Percentiles rank a stretch among this genome's conserved stretches.
Evolutionary conservation across 2,888 invertebrate species (phyloP).

Genomic region (Drosophila anceps): DNA sequence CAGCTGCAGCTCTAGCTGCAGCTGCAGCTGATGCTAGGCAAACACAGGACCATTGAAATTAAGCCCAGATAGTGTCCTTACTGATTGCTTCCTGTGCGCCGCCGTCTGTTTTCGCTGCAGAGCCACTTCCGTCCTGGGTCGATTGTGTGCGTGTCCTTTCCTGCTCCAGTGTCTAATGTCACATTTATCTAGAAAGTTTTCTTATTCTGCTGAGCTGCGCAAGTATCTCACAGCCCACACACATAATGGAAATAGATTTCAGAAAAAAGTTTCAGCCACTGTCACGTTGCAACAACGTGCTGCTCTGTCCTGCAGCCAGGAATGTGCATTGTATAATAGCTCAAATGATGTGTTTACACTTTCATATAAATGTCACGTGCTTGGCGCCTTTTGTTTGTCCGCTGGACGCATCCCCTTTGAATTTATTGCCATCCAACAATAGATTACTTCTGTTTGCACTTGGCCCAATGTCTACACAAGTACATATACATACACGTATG

Average conservation of each 20-base stretch:
- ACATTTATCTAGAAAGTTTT: conserved; percentile 82
- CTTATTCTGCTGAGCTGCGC: conserved; percentile 55
- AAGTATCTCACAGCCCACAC: conserved; percentile 48
- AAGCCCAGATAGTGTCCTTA: conserved; percentile 78
- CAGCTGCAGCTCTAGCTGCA: conserved; percentile 11
- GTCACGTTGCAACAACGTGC: conserved; percentile 30
- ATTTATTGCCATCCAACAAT: conserved; percentile 67
- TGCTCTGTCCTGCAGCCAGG: conserved; percentile 11
- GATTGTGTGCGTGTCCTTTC: conserved; percentile 63
- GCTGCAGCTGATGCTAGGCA: conserved; percentile 37
- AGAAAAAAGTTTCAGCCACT: conserved; percentile 68
- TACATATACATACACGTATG: neutral
- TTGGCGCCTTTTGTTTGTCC: conserved; percentile 72
- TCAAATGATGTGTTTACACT: conserved; percentile 82
- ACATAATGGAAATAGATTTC: conserved; percentile 78
- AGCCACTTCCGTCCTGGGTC: conserved; percentile 67
- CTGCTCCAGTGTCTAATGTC: conserved; percentile 78
- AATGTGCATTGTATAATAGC: conserved; percentile 72
- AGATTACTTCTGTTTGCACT: conserved; percentile 64
- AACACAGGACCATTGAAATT: conserved; percentile 74
- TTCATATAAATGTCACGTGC: conserved; percentile 81
- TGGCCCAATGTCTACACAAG: conserved; percentile 33
- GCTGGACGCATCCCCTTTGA: conserved; percentile 54
- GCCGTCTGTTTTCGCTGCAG: conserved; percentile 52
- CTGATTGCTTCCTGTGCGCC: conserved; percentile 82